A percentile compares a stretch with the other conserved stretches of the same genome.
Conservation (phyloP, 1,140 invertebrate species). For the Drosophila nebulosa region DNA sequence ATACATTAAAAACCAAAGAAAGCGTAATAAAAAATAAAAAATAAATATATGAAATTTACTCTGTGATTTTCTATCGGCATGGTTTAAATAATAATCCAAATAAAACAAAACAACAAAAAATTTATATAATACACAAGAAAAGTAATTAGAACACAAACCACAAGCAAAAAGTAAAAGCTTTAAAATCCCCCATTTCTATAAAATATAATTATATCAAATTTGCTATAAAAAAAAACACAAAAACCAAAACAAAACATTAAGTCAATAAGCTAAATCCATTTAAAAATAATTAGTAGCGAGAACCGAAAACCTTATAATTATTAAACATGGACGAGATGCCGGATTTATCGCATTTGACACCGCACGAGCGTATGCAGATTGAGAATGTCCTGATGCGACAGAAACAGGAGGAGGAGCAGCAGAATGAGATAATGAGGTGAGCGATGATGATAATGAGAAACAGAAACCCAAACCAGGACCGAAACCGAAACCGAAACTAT, state of each 20-base stretch:
- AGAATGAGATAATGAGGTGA: slow-evolving; percentile 97
- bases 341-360: slow-evolving; percentile 98
- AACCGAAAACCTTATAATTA: slow-evolving; percentile 20
- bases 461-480: neutral
- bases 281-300: slow-evolving; percentile 24
- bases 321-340: slow-evolving; percentile 90
- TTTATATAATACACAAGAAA: slow-evolving; percentile 39
- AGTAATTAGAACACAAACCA: slow-evolving; percentile 36
- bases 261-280: slow-evolving; percentile 13
- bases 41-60: slow-evolving; percentile 64
- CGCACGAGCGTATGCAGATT: slow-evolving; percentile 98
- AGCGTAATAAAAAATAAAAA: slow-evolving; percentile 30
- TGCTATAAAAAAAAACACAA: neutral
- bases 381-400: slow-evolving; percentile 97
- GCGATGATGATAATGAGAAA: slow-evolving; percentile 60
- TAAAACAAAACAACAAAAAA: too few species aligned
- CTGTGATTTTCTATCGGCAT: slow-evolving; percentile 78
- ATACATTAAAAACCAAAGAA: slow-evolving; percentile 4
- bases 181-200: slow-evolving; percentile 46
- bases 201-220: slow-evolving; percentile 29
- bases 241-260: slow-evolving; percentile 12
- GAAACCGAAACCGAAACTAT: too few species aligned
- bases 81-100: slow-evolving; percentile 64
- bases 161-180: slow-evolving; percentile 47
- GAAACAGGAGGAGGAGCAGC: slow-evolving; percentile 97